Conservation (phyloP, 2,113 vertebrate genomes). For the Dissostichus mawsoni region DNA sequence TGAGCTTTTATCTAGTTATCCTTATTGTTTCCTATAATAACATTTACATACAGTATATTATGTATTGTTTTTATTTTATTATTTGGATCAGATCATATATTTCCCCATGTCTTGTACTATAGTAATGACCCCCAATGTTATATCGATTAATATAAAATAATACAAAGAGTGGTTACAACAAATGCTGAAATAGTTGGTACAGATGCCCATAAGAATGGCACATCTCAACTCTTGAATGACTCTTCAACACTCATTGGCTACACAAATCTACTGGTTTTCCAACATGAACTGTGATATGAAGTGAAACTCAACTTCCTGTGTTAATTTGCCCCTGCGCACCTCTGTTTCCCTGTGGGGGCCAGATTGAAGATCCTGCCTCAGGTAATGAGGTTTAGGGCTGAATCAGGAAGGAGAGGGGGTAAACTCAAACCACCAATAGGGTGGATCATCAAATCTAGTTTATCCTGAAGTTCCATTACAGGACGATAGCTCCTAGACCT, state of each 20-base stretch:
- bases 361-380: constrained; percentile 30
- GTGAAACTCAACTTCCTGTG: constrained; percentile 60
- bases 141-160: neutral
- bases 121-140: no score
- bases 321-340: constrained; percentile 38
- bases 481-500: constrained; percentile 56
- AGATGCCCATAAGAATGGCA: neutral
- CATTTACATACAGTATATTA: neutral
- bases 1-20: neutral
- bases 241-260: neutral
- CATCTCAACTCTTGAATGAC: neutral
- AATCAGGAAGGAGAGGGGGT: constrained; percentile 3
- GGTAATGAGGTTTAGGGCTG: constrained; percentile 63
- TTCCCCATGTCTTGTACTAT: no score
- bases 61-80: neutral
- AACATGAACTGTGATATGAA: constrained; percentile 37
- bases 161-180: neutral
- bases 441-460: constrained; percentile 74
- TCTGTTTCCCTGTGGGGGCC: constrained; percentile 17
- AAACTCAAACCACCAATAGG: constrained; percentile 29
- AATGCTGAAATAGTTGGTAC: neutral
- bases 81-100: neutral
- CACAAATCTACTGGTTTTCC: constrained; percentile 34
- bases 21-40: neutral
- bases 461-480: constrained; percentile 71